Base-by-base conservation (phyloP, 2,113 vertebrate genomes). In the Oncorhynchus keta region DNA sequence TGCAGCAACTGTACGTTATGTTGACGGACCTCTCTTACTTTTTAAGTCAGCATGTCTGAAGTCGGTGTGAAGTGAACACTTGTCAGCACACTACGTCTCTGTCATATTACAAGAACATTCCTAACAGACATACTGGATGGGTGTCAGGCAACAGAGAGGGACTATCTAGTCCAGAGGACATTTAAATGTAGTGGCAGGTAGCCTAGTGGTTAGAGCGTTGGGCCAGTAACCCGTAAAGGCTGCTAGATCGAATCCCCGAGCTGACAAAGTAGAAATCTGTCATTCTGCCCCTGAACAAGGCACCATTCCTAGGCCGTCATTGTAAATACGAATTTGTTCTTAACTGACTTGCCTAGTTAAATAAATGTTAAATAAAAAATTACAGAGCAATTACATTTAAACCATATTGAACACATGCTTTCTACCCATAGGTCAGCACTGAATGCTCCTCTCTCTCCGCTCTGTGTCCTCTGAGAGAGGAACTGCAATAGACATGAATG, bases 1-100 rank as follows among this genome's bases (percentile, higher is more conserved):
- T 99, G 98, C 90, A 98, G 95, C 76, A 97, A 96, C 2, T 97
- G 97, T 99, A 92, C 0, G 90, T 86, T 39, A 5, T 77, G 39
- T 49, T 69, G 6, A 2, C 12, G 4, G 20, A 35, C 28, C 20
- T 16, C 39, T 70, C n/a, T 22, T 24, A 2, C 8, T 32, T 9
- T 8, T 39, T 9, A 39, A 39, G 39, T 39, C 39, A 39, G 20
- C 4, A 61, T 61, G 0, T 61, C 59, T n/a, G 0, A 51, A 51
- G 59, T 22, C 59, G 49, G 35, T 13, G 49, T 61, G 20, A 61
- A 6, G 14, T 22, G 59, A 61, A 61, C n/a, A 8, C 59, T n/a
- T 22, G 7, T 8, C 5, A 2, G 7, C 20, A 20, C 51, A 57
- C 51, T 9, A 9, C 8, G 39, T 9, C 8, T 9, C 39, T 39